phyloP scores from a whole-genome alignment of 64 coral and sea anemone species.

The Montipora efflorescens region DNA sequence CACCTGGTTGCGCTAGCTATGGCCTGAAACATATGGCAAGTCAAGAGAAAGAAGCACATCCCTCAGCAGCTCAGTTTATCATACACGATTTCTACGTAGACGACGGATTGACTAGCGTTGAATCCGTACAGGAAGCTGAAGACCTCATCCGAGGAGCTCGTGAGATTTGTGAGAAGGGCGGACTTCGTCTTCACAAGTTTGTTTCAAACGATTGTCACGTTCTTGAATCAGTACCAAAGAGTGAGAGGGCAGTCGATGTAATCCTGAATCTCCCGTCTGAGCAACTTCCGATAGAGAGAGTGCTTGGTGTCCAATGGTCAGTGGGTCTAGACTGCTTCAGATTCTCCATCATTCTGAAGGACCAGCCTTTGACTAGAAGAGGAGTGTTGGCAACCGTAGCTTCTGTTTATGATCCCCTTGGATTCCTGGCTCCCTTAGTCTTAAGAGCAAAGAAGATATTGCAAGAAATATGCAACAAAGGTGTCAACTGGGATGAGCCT shows the following conservation, averaged over 20 bases:
- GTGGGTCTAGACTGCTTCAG: neutral
- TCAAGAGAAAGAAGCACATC: slow-evolving; percentile 16
- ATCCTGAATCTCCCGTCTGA: neutral
- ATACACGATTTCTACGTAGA: neutral
- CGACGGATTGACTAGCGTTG: neutral
- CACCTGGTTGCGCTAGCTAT: too few species aligned
- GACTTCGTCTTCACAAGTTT: slow-evolving; percentile 41
- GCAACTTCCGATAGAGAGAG: neutral
- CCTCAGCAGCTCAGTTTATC: slow-evolving; percentile 2
- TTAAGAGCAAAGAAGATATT: slow-evolving; percentile 34
- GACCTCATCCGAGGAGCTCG: neutral
- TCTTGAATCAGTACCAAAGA: slow-evolving; percentile 6
- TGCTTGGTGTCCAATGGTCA: slow-evolving; percentile 9
- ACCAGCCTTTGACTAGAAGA: neutral
- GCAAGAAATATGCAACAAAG: neutral
- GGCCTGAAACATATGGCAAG: slow-evolving; percentile 8
- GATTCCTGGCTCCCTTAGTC: slow-evolving; percentile 29
- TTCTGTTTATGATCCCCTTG: slow-evolving; percentile 50
- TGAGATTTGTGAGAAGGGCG: neutral
- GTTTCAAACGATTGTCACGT: neutral
- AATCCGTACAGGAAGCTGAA: slow-evolving; percentile 5
- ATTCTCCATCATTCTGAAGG: neutral
- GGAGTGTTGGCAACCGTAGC: neutral
- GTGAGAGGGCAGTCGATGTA: slow-evolving; percentile 1
- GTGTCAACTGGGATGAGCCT: slow-evolving; percentile 11